These are phyloP conservation scores for Drosophila demipolita DNA, from an alignment of 2,888 invertebrate species.

Conservation along the genomic window DNA sequence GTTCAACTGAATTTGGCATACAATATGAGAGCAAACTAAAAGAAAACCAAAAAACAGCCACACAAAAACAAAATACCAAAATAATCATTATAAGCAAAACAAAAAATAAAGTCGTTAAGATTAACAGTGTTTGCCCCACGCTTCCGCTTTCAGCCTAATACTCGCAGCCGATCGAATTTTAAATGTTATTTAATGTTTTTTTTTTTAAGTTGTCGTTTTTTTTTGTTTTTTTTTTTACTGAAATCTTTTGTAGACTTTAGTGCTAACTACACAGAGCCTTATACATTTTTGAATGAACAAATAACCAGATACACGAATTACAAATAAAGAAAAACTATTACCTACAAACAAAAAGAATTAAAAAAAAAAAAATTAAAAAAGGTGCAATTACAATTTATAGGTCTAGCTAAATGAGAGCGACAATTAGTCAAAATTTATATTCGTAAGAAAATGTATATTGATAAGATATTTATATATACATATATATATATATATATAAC, in stretches of 20 bases:
- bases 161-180: constrained; percentile 26
- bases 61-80: neutral
- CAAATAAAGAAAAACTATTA: constrained; percentile 26
- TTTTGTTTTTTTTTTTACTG: constrained; percentile 19
- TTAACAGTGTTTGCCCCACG: constrained; percentile 17
- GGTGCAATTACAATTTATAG: constrained; percentile 76
- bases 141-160: constrained; percentile 45
- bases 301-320: constrained; percentile 45
- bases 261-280: constrained; percentile 68
- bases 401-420: constrained; percentile 46
- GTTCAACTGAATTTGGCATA: constrained; percentile 41
- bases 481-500: constrained; percentile 32
- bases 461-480: constrained; percentile 58
- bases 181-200: constrained; percentile 5
- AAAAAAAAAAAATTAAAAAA: constrained; percentile 46
- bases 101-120: constrained; percentile 5
- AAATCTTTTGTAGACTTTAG: constrained; percentile 37
- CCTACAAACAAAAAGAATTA: constrained; percentile 20
- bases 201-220: neutral
- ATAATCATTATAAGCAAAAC: constrained; percentile 2
- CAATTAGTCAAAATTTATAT: constrained; percentile 73
- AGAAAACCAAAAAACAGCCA: neutral
- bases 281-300: constrained; percentile 61
- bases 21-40: neutral
- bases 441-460: constrained; percentile 21